These are phyloP conservation scores for Onychomys leucogaster DNA, from an alignment of 2,797 vertebrate genomes.

Conservation along the genomic window DNA sequence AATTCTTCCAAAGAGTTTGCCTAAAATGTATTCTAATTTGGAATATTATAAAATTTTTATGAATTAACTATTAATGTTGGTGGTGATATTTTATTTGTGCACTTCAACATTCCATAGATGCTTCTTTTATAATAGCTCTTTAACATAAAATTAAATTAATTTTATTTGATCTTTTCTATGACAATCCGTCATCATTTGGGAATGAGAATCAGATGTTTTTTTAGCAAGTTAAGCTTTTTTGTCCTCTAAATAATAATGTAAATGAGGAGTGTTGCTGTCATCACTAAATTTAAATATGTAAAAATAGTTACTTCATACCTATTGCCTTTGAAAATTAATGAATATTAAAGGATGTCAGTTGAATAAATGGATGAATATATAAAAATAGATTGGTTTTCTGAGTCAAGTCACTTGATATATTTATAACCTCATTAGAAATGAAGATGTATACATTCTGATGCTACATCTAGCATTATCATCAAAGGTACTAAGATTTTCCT, in stretches of 20 bases:
- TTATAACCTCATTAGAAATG: background rate
- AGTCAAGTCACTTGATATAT: background rate
- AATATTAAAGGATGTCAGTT: background rate
- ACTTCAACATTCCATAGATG: background rate
- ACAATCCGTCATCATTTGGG: background rate
- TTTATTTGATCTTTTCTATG: conserved; percentile 27
- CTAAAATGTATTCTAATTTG: background rate
- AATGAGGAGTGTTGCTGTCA: background rate
- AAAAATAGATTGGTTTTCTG: background rate
- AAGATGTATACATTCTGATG: background rate
- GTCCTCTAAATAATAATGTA: background rate
- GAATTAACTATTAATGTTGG: conserved; percentile 18
- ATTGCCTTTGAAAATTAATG: conserved; percentile 19
- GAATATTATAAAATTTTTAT: conserved; percentile 28
- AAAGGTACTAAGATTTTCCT: background rate
- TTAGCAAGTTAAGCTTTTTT: conserved; percentile 1
- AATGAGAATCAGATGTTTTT: background rate
- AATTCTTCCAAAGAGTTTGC: conserved; percentile 37
- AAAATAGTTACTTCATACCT: background rate
- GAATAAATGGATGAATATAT: background rate
- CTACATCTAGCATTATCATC: background rate
- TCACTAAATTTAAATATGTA: background rate
- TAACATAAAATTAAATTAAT: conserved; percentile 37
- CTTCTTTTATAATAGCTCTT: background rate
- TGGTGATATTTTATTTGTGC: too few relatives aligned